phyloP scores from a whole-genome alignment of 2,888 invertebrate genomes.

The Gnatocerus cornutus region DNA sequence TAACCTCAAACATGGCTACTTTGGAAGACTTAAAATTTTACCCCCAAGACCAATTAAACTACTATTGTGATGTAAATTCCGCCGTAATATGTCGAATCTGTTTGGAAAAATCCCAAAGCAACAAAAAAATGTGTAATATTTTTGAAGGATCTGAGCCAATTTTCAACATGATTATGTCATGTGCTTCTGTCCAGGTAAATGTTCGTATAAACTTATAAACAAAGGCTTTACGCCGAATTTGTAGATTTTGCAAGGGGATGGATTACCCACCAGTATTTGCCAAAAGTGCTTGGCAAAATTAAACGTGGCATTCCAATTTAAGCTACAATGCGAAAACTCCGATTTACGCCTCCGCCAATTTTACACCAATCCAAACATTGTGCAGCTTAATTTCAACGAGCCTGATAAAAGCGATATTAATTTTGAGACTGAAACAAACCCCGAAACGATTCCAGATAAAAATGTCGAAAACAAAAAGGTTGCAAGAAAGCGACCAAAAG shows the following conservation, averaged over 20 bases:
- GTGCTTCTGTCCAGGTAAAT: conserved; percentile 63
- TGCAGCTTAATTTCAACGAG: conserved; percentile 27
- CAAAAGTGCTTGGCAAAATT: conserved; percentile 60
- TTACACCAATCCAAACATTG: conserved; percentile 56
- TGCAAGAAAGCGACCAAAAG: conserved; percentile 48
- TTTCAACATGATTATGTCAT: conserved; percentile 62
- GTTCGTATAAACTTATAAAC: not conserved
- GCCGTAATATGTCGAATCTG: conserved; percentile 59
- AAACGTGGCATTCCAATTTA: conserved; percentile 63
- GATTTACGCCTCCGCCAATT: conserved; percentile 61
- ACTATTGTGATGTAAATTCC: conserved; percentile 60
- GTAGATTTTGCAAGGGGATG: conserved; percentile 61
- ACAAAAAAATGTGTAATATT: conserved; percentile 61
- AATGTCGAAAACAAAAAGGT: conserved; percentile 7
- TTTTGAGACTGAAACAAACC: conserved; percentile 8
- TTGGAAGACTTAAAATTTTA: conserved; percentile 41
- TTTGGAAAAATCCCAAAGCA: conserved; percentile 57
- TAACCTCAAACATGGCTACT: conserved; percentile 40
- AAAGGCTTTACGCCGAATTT: not conserved
- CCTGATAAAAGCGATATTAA: conserved; percentile 18
- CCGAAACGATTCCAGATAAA: conserved; percentile 7
- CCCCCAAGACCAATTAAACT: conserved; percentile 51
- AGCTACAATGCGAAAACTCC: conserved; percentile 62
- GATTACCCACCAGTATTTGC: conserved; percentile 61
- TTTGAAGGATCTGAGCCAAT: conserved; percentile 58